Evolutionary conservation across 2,113 vertebrate genomes (phyloP).

Genomic region (Notothenia coriiceps): DNA sequence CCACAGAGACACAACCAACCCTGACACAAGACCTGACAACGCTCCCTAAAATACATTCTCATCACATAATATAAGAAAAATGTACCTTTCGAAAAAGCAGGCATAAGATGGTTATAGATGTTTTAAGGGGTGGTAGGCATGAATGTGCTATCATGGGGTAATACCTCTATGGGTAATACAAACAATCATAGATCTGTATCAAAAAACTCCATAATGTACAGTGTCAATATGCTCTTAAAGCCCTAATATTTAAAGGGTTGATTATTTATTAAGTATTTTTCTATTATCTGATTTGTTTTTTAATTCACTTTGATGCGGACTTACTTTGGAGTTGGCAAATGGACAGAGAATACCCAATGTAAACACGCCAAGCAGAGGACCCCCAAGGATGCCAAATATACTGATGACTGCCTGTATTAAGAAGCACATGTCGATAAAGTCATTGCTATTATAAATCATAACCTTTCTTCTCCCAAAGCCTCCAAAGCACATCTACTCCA

Average conservation of each 20-base stretch:
- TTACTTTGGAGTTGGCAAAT: constrained; percentile 84
- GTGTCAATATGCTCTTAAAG: no score
- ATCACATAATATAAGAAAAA: neutral
- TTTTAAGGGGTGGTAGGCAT: no score
- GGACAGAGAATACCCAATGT: constrained; percentile 85
- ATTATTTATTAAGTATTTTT: neutral
- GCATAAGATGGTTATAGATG: no score
- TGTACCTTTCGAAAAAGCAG: neutral
- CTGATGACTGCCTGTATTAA: constrained; percentile 80
- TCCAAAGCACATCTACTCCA: constrained; percentile 35
- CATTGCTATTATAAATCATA: neutral
- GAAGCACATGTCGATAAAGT: neutral
- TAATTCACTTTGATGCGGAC: constrained; percentile 22
- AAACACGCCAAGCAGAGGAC: constrained; percentile 87
- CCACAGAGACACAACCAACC: constrained; percentile 83
- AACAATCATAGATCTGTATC: no score
- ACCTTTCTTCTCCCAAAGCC: neutral
- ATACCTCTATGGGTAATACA: no score
- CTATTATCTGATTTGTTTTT: neutral
- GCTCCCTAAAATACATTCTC: constrained; percentile 78
- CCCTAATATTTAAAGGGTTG: neutral
- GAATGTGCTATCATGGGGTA: no score
- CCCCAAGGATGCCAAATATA: constrained; percentile 83
- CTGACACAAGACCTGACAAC: constrained; percentile 79
- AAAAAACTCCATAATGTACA: no score